These are phyloP conservation scores for Lithosia quadra DNA, from an alignment of 2,888 invertebrate genomes.

Conservation along the genomic window DNA sequence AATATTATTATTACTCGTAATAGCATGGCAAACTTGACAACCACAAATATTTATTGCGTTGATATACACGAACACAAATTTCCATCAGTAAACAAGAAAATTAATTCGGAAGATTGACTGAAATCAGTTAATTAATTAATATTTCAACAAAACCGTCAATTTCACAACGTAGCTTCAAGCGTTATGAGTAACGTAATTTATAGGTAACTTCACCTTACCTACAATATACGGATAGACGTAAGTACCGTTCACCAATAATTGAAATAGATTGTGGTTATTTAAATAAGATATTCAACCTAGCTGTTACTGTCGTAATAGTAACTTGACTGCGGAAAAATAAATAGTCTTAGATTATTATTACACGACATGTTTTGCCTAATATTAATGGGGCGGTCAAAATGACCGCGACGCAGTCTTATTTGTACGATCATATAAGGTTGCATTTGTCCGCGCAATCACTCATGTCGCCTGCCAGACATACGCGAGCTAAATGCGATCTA, in stretches of 20 bases:
- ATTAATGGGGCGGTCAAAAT: no score
- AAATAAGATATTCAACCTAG: background rate
- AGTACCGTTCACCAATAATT: background rate
- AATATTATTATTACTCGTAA: background rate
- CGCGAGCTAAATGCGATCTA: no score
- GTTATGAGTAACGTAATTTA: background rate
- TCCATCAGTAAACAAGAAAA: constrained; percentile 4
- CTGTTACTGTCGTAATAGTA: no score
- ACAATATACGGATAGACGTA: no score
- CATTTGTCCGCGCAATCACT: no score
- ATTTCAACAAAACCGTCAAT: constrained; percentile 25
- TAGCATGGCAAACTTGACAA: background rate
- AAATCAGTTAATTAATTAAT: constrained; percentile 38
- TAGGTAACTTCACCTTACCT: background rate
- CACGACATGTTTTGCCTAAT: no score
- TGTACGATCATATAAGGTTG: no score
- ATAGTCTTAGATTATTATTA: no score
- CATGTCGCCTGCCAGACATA: no score
- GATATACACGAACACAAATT: background rate
- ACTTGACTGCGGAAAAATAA: no score
- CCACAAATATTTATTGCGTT: background rate
- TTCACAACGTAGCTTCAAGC: background rate
- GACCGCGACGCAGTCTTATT: no score
- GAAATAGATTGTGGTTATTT: background rate
- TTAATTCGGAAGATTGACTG: constrained; percentile 18